Evolutionary conservation across 2,888 invertebrate genomes (phyloP).

Genomic region (Atethmia centrago): DNA sequence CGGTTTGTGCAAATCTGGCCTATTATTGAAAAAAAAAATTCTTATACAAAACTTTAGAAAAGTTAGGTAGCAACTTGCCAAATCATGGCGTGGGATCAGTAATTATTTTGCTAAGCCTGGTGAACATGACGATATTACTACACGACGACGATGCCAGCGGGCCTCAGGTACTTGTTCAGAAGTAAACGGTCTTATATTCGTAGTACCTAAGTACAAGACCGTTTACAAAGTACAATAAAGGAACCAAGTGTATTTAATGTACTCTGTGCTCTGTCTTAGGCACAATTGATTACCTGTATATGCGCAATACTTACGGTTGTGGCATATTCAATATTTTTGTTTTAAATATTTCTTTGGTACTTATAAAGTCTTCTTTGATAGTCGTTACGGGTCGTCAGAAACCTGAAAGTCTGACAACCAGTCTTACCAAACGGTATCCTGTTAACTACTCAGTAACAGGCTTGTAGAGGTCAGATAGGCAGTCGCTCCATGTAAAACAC

Average conservation of each 20-base stretch:
- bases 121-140: background rate
- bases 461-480: background rate
- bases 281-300: background rate
- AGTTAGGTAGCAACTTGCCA: background rate
- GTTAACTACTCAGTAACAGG: background rate
- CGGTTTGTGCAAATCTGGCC: background rate
- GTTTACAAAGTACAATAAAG: too few species aligned
- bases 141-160: background rate
- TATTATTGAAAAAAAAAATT: too few species aligned
- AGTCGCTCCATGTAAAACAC: background rate
- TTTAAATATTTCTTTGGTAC: background rate
- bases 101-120: too few species aligned
- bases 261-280: background rate
- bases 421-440: background rate
- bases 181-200: background rate
- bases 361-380: too few species aligned
- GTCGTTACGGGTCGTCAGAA: background rate
- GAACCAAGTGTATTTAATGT: too few species aligned
- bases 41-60: background rate
- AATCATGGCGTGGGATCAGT: background rate
- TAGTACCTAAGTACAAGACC: background rate
- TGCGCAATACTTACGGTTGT: background rate
- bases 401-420: background rate
- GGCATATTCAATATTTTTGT: background rate
- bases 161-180: background rate